These are phyloP conservation scores for Cygnus olor DNA, from an alignment of 2,797 vertebrate species.

Conservation along the genomic window DNA sequence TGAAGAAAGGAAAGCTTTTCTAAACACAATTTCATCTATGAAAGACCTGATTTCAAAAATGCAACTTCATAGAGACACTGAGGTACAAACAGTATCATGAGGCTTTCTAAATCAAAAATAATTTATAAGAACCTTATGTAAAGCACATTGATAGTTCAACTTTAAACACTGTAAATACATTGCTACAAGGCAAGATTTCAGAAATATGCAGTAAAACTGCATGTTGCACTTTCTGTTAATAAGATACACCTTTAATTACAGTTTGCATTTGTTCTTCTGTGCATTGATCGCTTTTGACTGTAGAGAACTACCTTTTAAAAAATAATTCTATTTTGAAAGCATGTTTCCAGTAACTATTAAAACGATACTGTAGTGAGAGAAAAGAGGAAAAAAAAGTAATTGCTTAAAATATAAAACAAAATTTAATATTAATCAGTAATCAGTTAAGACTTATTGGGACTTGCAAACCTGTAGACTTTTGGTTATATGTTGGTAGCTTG, in stretches of 20 bases:
- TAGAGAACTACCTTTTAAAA: neutral
- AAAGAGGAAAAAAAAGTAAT: neutral
- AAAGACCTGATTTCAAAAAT: constrained; percentile 89
- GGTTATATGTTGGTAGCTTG: neutral
- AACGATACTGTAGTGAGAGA: neutral
- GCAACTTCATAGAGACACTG: constrained; percentile 79
- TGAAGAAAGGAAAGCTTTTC: constrained; percentile 86
- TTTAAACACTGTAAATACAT: neutral
- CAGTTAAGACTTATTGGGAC: neutral
- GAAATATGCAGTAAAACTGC: neutral
- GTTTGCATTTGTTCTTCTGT: neutral
- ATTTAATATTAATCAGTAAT: neutral
- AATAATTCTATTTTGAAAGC: neutral
- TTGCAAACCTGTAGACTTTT: neutral
- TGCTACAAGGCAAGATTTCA: neutral
- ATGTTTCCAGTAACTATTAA: neutral
- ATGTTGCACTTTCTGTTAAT: neutral
- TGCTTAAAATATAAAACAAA: neutral
- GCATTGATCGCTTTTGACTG: neutral
- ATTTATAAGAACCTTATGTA: neutral
- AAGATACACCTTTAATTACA: neutral
- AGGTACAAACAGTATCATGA: constrained; percentile 77
- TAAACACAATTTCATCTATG: constrained; percentile 86
- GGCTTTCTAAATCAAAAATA: neutral
- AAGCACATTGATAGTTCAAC: neutral